Evolutionary conservation across 2,113 vertebrate species (phyloP).

Genomic region (Salvelinus alpinus): DNA sequence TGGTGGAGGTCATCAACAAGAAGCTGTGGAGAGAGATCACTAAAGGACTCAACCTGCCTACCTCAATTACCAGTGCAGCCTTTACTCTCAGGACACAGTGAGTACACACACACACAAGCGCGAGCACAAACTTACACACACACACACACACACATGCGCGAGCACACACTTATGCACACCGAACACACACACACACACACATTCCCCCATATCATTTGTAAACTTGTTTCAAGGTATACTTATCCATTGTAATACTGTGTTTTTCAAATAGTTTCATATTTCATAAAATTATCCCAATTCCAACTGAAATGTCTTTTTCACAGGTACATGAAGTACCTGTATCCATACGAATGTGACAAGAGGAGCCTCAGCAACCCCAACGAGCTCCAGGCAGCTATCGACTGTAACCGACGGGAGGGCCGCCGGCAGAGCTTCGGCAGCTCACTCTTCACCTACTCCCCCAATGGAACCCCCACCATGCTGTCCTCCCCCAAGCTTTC

Average conservation of each 20-base stretch:
- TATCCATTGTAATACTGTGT: background rate
- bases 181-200: slow-evolving; percentile 87
- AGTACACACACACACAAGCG: slow-evolving; percentile 54
- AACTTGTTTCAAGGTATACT: background rate
- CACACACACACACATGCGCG: slow-evolving; percentile 77
- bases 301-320: background rate
- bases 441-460: slow-evolving; percentile 91
- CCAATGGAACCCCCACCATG: slow-evolving; percentile 84
- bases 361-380: slow-evolving; percentile 92
- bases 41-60: slow-evolving; percentile 95
- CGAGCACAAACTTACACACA: background rate
- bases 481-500: slow-evolving; percentile 89
- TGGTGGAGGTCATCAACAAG: slow-evolving; percentile 99
- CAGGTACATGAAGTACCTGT: slow-evolving; percentile 99
- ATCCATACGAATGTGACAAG: slow-evolving; percentile 97
- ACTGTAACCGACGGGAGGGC: slow-evolving; percentile 93
- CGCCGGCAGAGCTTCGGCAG: slow-evolving; percentile 90
- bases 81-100: slow-evolving; percentile 98
- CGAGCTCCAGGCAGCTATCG: slow-evolving; percentile 94
- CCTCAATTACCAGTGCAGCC: slow-evolving; percentile 98
- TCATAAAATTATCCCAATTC: background rate
- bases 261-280: too few species aligned
- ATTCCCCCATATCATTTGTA: slow-evolving; percentile 78
- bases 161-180: too few species aligned
- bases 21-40: slow-evolving; percentile 98